Percentiles rank a stretch among this genome's conserved stretches.
Conservation (phyloP, 2,888 invertebrate genomes). For the Leucoptera coffeella region DNA sequence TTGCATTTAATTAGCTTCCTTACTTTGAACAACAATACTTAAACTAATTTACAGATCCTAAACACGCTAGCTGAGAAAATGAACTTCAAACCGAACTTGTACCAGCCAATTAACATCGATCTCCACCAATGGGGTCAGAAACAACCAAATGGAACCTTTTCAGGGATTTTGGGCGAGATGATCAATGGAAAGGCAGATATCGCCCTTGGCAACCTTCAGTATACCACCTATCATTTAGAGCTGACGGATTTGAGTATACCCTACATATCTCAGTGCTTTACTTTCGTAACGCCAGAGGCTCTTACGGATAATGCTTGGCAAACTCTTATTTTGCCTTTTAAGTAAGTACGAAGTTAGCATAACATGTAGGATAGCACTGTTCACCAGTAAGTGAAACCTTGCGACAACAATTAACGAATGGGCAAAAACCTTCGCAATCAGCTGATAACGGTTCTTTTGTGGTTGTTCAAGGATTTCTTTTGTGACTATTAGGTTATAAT, state of each 20-base stretch:
- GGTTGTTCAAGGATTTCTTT: no score
- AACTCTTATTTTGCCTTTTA: constrained; percentile 73
- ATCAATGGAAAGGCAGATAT: constrained; percentile 61
- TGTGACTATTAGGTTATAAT: no score
- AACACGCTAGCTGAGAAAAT: constrained; percentile 60
- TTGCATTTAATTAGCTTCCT: no score
- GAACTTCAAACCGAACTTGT: constrained; percentile 65
- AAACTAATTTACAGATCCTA: constrained; percentile 49
- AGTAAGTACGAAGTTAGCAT: constrained; percentile 49
- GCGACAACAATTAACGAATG: constrained; percentile 1
- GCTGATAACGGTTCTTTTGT: no score
- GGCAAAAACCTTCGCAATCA: no score
- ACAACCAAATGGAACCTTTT: constrained; percentile 58
- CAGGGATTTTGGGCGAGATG: constrained; percentile 71
- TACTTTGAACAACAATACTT: no score
- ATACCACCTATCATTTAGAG: constrained; percentile 61
- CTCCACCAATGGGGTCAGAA: constrained; percentile 63
- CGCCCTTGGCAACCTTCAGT: constrained; percentile 72
- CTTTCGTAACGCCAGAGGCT: constrained; percentile 78
- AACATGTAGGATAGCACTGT: neutral
- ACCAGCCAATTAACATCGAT: constrained; percentile 57
- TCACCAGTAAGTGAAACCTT: constrained; percentile 2
- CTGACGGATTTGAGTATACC: constrained; percentile 70
- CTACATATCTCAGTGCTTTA: constrained; percentile 77
- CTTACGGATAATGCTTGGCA: constrained; percentile 79